These are phyloP conservation scores for Cydia fagiglandana DNA, from an alignment of 1,140 invertebrate species.

Conservation along the genomic window DNA sequence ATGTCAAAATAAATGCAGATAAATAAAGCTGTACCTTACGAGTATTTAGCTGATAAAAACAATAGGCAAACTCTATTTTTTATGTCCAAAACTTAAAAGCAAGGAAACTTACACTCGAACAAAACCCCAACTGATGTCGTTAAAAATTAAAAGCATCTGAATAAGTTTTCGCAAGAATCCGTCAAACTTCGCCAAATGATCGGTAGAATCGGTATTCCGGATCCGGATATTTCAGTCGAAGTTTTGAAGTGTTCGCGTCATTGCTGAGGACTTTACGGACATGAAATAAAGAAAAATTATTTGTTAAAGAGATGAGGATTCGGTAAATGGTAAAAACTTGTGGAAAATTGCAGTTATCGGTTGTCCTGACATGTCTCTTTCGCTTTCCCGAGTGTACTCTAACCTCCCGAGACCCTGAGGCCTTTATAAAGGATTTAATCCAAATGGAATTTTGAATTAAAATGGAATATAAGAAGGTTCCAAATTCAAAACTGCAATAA, in stretches of 20 bases:
- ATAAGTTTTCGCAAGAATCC: conserved; percentile 1
- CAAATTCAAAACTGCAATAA: too few species aligned
- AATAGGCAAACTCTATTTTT: too few species aligned
- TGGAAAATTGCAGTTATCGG: not conserved
- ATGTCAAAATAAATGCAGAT: too few species aligned
- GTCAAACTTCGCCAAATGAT: not conserved
- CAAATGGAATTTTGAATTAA: too few species aligned
- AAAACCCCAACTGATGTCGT: not conserved
- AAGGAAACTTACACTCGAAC: not conserved
- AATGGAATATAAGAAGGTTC: too few species aligned
- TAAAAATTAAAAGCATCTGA: conserved; percentile 15
- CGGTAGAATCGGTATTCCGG: not conserved
- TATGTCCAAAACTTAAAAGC: too few species aligned
- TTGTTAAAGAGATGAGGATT: not conserved
- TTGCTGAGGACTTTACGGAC: not conserved
- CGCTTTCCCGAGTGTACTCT: not conserved
- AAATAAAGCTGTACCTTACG: too few species aligned
- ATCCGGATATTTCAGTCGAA: not conserved
- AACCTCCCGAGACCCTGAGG: too few species aligned
- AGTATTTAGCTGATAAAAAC: too few species aligned
- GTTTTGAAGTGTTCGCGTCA: not conserved
- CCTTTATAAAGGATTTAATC: too few species aligned
- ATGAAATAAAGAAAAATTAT: not conserved
- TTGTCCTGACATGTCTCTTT: not conserved
- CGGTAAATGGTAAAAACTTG: not conserved